Percentiles rank a stretch among this genome's conserved stretches.
phyloP scores from a whole-genome alignment of 2,113 vertebrate genomes.

The Paedocypris sp. region DNA sequence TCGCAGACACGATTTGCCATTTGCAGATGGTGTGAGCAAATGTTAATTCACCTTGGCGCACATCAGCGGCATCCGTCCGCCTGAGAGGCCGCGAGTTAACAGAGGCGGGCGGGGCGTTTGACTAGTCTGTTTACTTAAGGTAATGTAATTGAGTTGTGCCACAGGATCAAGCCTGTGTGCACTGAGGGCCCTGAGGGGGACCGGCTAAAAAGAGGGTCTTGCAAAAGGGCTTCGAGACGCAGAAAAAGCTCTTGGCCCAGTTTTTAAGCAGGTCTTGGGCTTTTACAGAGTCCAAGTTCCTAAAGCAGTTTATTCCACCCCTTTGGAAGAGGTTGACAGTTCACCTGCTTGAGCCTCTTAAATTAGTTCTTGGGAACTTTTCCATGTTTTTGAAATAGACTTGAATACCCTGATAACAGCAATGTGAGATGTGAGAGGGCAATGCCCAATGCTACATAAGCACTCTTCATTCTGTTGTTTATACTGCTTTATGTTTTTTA shows the following conservation, averaged over 20 bases:
- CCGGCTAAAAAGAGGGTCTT: not conserved
- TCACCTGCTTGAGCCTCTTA: conserved; percentile 2
- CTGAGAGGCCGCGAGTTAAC: conserved; percentile 45
- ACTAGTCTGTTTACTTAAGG: conserved; percentile 60
- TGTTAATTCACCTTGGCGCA: conserved; percentile 60
- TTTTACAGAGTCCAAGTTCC: conserved; percentile 10
- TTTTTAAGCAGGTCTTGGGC: conserved; percentile 15
- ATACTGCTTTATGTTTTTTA: too few species aligned
- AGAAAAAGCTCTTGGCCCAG: conserved; percentile 31
- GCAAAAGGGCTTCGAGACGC: not conserved
- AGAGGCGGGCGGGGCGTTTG: conserved; percentile 34
- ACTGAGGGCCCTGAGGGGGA: not conserved
- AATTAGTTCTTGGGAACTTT: conserved; percentile 1
- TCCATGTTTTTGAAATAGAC: not conserved
- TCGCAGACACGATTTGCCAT: conserved; percentile 59
- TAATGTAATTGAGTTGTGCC: conserved; percentile 65
- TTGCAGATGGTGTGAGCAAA: conserved; percentile 60
- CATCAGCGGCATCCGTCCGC: conserved; percentile 39
- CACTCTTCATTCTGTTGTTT: too few species aligned
- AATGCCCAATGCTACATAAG: too few species aligned
- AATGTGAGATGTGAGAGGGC: too few species aligned
- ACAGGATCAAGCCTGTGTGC: conserved; percentile 41
- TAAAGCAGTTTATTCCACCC: conserved; percentile 2
- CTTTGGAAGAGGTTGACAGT: conserved; percentile 24
- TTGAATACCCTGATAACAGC: not conserved